Base-by-base conservation (phyloP, 1,140 invertebrate genomes). In the Elymnias hypermnestra region DNA sequence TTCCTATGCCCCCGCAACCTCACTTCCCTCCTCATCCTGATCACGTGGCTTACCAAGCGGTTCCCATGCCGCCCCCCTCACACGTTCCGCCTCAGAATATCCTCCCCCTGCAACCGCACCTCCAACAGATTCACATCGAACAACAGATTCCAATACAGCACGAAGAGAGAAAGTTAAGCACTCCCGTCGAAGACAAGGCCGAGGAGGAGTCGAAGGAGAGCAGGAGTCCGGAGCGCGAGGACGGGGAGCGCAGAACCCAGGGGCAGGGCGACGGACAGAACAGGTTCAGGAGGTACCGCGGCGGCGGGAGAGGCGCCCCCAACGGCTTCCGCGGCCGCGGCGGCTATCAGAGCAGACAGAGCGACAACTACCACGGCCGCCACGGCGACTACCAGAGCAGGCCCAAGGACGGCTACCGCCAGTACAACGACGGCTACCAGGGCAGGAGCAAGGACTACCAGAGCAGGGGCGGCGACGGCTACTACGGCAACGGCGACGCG, bases 241-340 rank as follows among this genome's bases (percentile, higher is more conserved):
- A 81, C 3, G 46, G 33, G 5, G 77, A 82, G 15, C 67, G 77
- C 8, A 73, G 70, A 52, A 60, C 66, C 10, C 76, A 83, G 38
- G 77, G 73, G 7, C 77, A 83, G 44, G 81, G 81, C 5, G 81
- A 85, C 41, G 75, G 73, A 5, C 76, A 85, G 45, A 67, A 65
- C 37, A 51, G 74, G 28, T 81, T 61, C 55, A 57, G 81, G 26
- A 56, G 78, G 5, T 81, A 61, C 47, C 66, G 79, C 12, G 64
- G 68, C 1, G 57, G 59, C 8, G 57, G 61, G 15, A 38, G 76
- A 10, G 77, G 77, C 1, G 43, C 74, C 2, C 53, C 81, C 0
- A 84, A 84, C 37, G 77, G 81, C 4, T 78, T 77, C 17, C 74
- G 81, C 8, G 81, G 76, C 4, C 74, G 81, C 23, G 77, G 79